Evolutionary conservation across 2,797 vertebrate species (phyloP).

Genomic region (Coreius guichenoti): DNA sequence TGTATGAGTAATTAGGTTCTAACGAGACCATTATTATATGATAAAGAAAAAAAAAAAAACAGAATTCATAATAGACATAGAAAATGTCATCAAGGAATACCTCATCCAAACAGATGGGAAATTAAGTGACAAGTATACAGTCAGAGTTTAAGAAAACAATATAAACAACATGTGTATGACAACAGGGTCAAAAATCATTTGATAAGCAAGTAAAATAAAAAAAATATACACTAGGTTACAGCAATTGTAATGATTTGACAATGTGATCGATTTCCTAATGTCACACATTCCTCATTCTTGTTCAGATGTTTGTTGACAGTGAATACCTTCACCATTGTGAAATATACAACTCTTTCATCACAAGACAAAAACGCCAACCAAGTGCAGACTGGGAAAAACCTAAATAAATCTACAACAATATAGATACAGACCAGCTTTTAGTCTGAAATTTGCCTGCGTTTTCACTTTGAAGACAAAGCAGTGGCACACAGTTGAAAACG

Average conservation of each 20-base stretch:
- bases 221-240: not conserved
- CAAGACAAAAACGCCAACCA: conserved; percentile 43
- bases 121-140: not conserved
- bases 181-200: not conserved
- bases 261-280: not conserved
- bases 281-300: not conserved
- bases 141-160: not conserved
- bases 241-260: not conserved
- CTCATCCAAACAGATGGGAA: not conserved
- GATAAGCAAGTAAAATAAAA: not conserved
- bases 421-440: conserved; percentile 52
- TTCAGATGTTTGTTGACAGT: conserved; percentile 40
- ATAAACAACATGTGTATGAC: not conserved
- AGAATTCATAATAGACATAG: not conserved
- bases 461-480: conserved; percentile 63
- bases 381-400: conserved; percentile 28
- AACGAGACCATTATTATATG: not conserved
- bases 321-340: conserved; percentile 12
- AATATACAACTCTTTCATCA: conserved; percentile 27
- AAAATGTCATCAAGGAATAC: not conserved
- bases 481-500: conserved; percentile 48
- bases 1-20: not conserved
- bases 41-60: not conserved
- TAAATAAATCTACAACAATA: conserved; percentile 59
- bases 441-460: conserved; percentile 67